These are phyloP conservation scores for Epistrophe eligans DNA, from an alignment of 2,888 invertebrate species.

Conservation along the genomic window DNA sequence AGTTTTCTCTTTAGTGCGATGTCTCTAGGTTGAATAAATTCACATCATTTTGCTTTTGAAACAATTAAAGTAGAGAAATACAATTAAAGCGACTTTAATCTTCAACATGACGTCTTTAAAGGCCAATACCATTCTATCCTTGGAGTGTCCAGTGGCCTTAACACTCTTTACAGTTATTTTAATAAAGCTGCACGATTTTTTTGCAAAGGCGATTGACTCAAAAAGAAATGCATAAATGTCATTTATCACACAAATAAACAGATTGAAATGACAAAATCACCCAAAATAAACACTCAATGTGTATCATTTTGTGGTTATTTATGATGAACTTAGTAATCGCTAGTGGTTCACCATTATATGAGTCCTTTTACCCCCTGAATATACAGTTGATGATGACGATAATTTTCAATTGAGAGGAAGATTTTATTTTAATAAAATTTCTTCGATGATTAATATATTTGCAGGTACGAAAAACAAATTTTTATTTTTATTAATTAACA, in stretches of 20 bases:
- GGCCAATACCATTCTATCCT: slow-evolving; percentile 7
- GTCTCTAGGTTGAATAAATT: background rate
- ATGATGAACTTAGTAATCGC: no score
- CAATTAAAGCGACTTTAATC: background rate
- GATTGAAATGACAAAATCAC: slow-evolving; percentile 32
- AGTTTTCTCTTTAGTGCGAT: background rate
- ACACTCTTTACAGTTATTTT: background rate
- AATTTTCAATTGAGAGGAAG: slow-evolving; percentile 36
- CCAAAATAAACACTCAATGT: slow-evolving; percentile 44
- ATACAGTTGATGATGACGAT: slow-evolving; percentile 1
- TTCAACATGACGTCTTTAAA: background rate
- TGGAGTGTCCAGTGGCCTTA: background rate
- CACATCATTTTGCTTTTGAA: background rate
- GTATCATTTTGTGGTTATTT: background rate
- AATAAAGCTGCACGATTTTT: background rate
- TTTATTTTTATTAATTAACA: slow-evolving; percentile 23
- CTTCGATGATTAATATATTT: slow-evolving; percentile 49
- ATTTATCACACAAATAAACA: background rate
- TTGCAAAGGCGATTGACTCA: background rate
- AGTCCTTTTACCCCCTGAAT: background rate
- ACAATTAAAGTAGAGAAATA: background rate
- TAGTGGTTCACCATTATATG: background rate
- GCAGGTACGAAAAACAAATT: slow-evolving; percentile 12
- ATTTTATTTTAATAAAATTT: slow-evolving; percentile 37
- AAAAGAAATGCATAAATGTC: background rate